Evolutionary conservation across 1,140 invertebrate species (phyloP).

Genomic region (Drosophila auraria): DNA sequence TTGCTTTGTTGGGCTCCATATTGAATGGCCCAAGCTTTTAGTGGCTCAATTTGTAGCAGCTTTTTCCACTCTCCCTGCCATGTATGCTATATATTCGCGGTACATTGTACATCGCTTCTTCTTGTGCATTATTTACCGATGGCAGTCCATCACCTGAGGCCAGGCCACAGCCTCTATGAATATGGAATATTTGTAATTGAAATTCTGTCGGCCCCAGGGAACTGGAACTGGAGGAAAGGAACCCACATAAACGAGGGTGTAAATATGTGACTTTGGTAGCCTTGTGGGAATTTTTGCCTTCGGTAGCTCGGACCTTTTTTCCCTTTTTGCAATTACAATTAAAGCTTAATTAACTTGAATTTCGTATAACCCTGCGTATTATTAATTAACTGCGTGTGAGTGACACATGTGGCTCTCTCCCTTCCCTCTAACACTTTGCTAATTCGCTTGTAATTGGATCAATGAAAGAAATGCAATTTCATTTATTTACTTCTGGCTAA

Average conservation of each 20-base stretch:
- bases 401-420: constrained; percentile 17
- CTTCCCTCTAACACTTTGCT: background rate
- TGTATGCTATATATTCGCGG: constrained; percentile 2
- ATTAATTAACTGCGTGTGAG: constrained; percentile 45
- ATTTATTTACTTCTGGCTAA: constrained; percentile 25
- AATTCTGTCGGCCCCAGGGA: constrained; percentile 22
- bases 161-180: constrained; percentile 26
- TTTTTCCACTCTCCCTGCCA: constrained; percentile 7
- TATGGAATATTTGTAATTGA: constrained; percentile 54
- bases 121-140: constrained; percentile 45
- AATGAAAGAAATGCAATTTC: constrained; percentile 30
- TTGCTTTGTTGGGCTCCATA: constrained; percentile 10
- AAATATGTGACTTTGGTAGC: constrained; percentile 8
- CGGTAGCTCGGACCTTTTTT: background rate
- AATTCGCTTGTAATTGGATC: constrained; percentile 16
- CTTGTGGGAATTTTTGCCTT: constrained; percentile 14
- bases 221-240: background rate
- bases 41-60: constrained; percentile 34
- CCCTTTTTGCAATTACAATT: constrained; percentile 43
- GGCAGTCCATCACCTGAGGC: constrained; percentile 36
- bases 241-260: background rate
- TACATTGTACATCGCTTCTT: constrained; percentile 4
- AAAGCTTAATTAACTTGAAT: constrained; percentile 61
- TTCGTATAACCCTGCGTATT: constrained; percentile 33
- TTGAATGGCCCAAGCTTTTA: constrained; percentile 29